A percentile compares a stretch with the other conserved stretches of the same genome.
These are phyloP conservation scores for Nemotelus pantherinus DNA, from an alignment of 2,888 invertebrate species.

Conservation along the genomic window DNA sequence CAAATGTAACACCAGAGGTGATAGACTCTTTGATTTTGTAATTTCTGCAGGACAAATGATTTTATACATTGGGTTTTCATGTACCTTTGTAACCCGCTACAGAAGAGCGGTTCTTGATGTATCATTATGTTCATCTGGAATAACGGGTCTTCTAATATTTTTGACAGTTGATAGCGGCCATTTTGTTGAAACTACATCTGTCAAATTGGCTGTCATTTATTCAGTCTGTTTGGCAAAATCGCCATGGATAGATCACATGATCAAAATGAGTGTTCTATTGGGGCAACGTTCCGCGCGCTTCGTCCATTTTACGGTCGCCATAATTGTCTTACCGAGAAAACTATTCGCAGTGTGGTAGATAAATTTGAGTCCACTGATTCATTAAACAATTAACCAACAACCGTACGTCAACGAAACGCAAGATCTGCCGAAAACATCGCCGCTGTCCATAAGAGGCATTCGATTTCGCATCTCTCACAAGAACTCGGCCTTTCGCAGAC, in stretches of 20 bases:
- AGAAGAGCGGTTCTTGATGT: too few relatives aligned
- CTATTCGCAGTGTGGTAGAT: constrained; percentile 23
- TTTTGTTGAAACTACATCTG: too few relatives aligned
- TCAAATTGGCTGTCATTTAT: too few relatives aligned
- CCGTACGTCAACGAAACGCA: constrained; percentile 11
- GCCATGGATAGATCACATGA: not conserved
- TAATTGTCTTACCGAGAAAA: constrained; percentile 11
- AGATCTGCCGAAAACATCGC: constrained; percentile 12
- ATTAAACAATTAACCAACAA: not conserved
- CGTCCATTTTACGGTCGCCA: constrained; percentile 23
- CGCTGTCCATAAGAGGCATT: constrained; percentile 19
- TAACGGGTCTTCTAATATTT: too few relatives aligned
- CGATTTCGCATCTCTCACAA: constrained; percentile 17
- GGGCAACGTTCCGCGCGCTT: constrained; percentile 8
- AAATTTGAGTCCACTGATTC: constrained; percentile 1
- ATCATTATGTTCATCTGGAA: too few relatives aligned
- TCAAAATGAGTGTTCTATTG: constrained; percentile 1
- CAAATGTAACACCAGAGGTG: too few relatives aligned
- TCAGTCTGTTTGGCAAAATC: constrained; percentile 7
- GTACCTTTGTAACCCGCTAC: too few relatives aligned
- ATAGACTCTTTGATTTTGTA: too few relatives aligned
- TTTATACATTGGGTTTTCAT: too few relatives aligned
- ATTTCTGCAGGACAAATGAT: too few relatives aligned
- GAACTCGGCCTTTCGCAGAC: constrained; percentile 28
- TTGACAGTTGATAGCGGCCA: too few relatives aligned